Base-by-base conservation (phyloP, 1,140 invertebrate species). In the Aradophagus sp. region DNA sequence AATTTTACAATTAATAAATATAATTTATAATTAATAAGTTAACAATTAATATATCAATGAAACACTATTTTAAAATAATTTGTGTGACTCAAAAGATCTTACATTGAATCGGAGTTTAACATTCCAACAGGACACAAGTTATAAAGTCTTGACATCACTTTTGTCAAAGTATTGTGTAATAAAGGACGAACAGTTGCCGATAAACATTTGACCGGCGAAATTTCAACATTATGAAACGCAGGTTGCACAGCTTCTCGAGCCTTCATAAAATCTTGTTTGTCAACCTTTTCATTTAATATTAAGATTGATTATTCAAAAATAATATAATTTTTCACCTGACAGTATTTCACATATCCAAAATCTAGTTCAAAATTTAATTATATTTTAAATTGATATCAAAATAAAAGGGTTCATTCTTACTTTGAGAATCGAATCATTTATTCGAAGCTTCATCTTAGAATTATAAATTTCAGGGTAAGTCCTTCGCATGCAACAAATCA, bases 201-300 rank as follows among this genome's bases (percentile, higher is more conserved):
- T 2, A 93, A 78, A 47, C 85, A 83, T 47, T 88, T 86, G 0
- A 88, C 87, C 34, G 89, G 85, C 19, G 86, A 83, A 4, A 86
- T 76, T 3, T 85, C 74, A 41, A 88, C 84, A 71, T 92, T 81
- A 78, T 91, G 89, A 1, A 90, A 88, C 8, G 92, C 89, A n/a
- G 92, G 92, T 17, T 91, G 87, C 56, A 93, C 89, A 35, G 85
- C 86, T 23, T 87, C 84, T 79, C 91, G 87, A 0, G 92, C 93
- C 63, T 85, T 82, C 35, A 89, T 68, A 80, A 93, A 93, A 80
- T 93, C 92, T 65, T 87, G 77, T 58, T 89, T 88, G 69, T 89
- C 86, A 1, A 91, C 86, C 88, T 90, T 47, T 52, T 10, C 17
- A 8, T 5, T 23, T 5, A 23, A n/a, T n/a, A n/a, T n/a, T n/a